Conservation (phyloP, 2,797 vertebrate genomes). For the Falco columbarius region DNA sequence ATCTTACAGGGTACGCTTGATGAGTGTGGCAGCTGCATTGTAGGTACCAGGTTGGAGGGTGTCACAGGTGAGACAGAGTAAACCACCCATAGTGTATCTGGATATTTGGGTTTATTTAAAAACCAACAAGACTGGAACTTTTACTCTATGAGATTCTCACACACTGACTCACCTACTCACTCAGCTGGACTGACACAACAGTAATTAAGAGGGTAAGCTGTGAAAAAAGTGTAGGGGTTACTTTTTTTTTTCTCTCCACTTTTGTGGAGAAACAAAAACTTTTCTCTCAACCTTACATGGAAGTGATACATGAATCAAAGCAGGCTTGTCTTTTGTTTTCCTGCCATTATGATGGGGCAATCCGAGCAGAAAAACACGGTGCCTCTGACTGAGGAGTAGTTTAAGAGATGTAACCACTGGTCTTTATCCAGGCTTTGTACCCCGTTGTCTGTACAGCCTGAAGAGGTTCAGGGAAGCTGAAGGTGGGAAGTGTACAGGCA, state of each 20-base stretch:
- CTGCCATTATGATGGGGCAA: background rate
- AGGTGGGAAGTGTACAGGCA: background rate
- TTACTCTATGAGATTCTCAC: background rate
- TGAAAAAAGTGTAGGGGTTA: background rate
- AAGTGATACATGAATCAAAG: background rate
- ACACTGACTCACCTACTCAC: background rate
- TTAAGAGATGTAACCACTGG: background rate
- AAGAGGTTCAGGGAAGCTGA: background rate
- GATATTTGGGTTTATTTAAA: background rate
- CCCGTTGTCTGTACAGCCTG: background rate
- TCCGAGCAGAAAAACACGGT: background rate
- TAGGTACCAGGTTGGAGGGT: background rate
- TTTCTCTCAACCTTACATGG: background rate
- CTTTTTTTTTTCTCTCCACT: background rate
- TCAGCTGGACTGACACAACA: background rate
- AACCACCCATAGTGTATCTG: background rate
- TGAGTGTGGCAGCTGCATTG: background rate
- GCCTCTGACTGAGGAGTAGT: background rate
- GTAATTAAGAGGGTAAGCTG: background rate
- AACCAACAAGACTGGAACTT: background rate
- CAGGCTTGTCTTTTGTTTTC: background rate
- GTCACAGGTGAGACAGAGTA: background rate
- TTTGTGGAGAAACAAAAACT: no score
- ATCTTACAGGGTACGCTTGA: fast-evolving
- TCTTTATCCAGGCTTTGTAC: background rate